These are phyloP conservation scores for Dromas ardeola DNA, from an alignment of 2,113 vertebrate species.

Conservation along the genomic window DNA sequence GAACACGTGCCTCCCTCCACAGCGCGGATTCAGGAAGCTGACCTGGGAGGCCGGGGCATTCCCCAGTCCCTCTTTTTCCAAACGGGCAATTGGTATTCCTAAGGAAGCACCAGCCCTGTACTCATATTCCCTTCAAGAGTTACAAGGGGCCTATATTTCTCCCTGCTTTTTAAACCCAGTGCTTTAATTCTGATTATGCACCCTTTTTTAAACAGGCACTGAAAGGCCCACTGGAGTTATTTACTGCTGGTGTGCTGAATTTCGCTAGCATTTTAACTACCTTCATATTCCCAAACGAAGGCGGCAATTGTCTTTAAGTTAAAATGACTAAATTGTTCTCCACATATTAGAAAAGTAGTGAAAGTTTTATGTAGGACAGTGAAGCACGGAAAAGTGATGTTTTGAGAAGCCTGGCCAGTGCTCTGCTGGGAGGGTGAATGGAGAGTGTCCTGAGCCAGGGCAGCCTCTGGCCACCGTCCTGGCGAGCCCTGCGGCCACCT, in stretches of 20 bases:
- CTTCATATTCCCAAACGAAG: neutral
- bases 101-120: neutral
- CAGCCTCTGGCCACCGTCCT: fast-evolving
- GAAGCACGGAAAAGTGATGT: neutral
- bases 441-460: neutral
- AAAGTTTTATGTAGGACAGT: neutral
- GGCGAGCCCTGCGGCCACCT: neutral
- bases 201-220: neutral
- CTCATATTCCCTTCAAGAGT: neutral
- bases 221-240: neutral
- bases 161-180: neutral
- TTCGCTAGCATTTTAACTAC: neutral
- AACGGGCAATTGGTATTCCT: neutral
- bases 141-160: neutral
- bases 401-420: neutral
- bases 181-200: neutral
- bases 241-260: neutral
- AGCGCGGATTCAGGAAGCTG: neutral
- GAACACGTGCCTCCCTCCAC: neutral
- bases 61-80: neutral
- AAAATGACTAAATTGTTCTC: neutral
- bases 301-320: neutral
- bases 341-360: neutral
- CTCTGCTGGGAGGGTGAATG: neutral
- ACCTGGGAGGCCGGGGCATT: neutral